Evolutionary conservation across 2,113 vertebrate genomes (phyloP), one percentile per base, ranked within the genome.

Genomic region (Lophius piscatorius): DNA sequence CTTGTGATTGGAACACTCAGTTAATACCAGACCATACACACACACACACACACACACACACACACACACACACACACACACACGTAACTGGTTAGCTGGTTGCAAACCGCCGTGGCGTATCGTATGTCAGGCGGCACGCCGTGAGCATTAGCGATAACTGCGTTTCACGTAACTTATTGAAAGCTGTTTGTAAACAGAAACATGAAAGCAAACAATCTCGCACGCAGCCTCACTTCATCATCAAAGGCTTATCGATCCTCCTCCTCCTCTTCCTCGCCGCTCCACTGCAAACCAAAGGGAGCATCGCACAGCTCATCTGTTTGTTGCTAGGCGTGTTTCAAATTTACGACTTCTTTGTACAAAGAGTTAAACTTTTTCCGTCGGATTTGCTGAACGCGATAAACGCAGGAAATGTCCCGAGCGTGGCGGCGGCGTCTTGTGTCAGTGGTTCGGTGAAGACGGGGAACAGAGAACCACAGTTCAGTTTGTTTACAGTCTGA

Each of bases 181-280:
- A 73, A 87, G 70, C 80, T 84, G 86, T 87, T 90, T 88, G 84
- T 89, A 87, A 88, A 89, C 85, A 86, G 76, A 87, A 81, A 88
- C 88, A 90, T 87, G 84, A 87, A 88, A 88, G 85, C 71, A 81
- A 81, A 86, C 70, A 75, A 70, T 74, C 86, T 83, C 41, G 67
- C 83, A 79, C 57, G 50, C 82, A 85, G 76, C 52, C 64, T 74
- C 69, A 85, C 83, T 85, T 77, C 66, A 87, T 89, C 87, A 88
- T 91, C 88, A 90, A 90, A 88, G 88, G 40, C 70, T 76, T 74
- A 87, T 88, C 82, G 84, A 90, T 90, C 79, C 33, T 42, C 65
- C 75, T 71, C 78, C 73, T 66, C 59, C 51, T 55, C 41, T 28
- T 50, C 20, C 24, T 28, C 69, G 61, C 59, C 49, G 28, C 38